These are phyloP conservation scores for Puffinus mauretanicus DNA, from an alignment of 2,113 vertebrate species.

Conservation along the genomic window DNA sequence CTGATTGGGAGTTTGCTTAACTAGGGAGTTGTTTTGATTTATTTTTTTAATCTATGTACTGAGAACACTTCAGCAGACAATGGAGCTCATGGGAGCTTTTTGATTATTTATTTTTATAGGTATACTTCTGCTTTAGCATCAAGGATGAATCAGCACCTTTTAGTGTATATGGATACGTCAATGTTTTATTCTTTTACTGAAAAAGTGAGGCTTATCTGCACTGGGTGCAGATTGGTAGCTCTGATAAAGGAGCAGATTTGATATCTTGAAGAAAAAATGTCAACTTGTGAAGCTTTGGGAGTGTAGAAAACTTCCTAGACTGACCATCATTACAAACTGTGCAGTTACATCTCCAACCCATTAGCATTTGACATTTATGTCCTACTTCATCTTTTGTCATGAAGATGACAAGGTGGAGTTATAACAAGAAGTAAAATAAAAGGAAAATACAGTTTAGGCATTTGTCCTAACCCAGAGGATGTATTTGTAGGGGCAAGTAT, in stretches of 20 bases:
- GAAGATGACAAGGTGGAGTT: background rate
- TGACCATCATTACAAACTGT: background rate
- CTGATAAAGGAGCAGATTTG: background rate
- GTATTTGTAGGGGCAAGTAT: background rate
- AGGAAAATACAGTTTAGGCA: background rate
- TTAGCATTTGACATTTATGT: background rate
- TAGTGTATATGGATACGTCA: background rate
- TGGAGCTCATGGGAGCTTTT: background rate
- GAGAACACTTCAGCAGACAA: background rate
- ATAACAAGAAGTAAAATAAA: background rate
- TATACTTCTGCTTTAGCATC: background rate
- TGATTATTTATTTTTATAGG: background rate
- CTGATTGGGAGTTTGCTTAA: background rate
- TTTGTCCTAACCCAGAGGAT: background rate
- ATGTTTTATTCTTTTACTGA: background rate
- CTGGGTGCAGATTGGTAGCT: background rate
- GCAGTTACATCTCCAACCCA: background rate
- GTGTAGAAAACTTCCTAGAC: background rate
- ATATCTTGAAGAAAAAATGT: background rate
- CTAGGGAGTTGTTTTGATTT: conserved; percentile 1
- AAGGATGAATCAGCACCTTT: background rate
- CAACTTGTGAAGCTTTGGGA: background rate
- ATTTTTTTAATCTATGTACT: background rate
- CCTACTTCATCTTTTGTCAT: background rate
- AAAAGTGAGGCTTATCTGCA: background rate